Base-by-base conservation (phyloP, 2,888 invertebrate species). In the Zonitis immaculata region DNA sequence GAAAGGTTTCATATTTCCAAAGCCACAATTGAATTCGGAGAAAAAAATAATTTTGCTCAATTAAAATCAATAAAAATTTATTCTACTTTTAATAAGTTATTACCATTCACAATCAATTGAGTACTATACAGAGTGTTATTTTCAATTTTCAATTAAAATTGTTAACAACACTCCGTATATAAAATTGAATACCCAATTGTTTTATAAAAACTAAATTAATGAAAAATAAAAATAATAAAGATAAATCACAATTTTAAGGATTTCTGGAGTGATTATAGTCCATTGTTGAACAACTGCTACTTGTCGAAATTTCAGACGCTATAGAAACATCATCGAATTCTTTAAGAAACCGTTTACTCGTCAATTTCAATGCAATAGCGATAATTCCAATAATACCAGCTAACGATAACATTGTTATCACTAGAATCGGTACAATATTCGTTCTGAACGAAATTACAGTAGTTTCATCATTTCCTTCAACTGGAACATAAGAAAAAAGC, bases 371-470 rank as follows among this genome's bases (percentile, higher is more conserved):
- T 56, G 81, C 79, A 47, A 82, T 67, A 30, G 82, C 72, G 3
- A 80, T 79, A 35, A 82, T 73, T 8, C 81, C 81, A 20, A 80
- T 81, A 53, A 82, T 78, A 20, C 80, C 81, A 14, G 82, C 79
- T n/a, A 82, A 78, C 48, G 82, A 80, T 51, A 83, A 66, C 67
- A 83, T 80, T 68, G 82, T 79, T 27, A 82, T 80, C 35, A 83
- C 67, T 46, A 69, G 65, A 6, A 68, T 63, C 0, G 69, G 67
- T 2, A 69, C 66, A 16, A 66, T 57, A 56, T 66, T 64, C 55
- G 51, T 66, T 45, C 53, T 32, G 14, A 14, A 32, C 2, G 32
- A 14, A 14, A 32, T 32, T 14, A 14, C 18, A 47, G 20, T 16
- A 16, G 14, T 12, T 45, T 66, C 66, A 32, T 32, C 32, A 9